Evolutionary conservation across 2,113 vertebrate species (phyloP), one percentile per base, ranked within the genome.

Genomic region (Pungitius pungitius): DNA sequence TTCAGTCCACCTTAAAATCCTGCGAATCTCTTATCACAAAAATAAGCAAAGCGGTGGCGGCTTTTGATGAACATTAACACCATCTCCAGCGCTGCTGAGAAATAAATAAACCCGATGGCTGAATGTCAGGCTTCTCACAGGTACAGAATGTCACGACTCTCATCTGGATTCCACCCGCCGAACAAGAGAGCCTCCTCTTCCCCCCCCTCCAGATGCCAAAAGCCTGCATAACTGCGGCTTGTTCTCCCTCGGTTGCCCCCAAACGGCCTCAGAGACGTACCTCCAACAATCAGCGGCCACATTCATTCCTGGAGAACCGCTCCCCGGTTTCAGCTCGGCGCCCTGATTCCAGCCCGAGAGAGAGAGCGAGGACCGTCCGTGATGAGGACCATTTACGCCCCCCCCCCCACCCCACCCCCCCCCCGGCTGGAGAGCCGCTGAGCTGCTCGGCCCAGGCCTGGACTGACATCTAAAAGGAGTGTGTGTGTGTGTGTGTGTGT

Each of bases 371-470:
- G 67, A 89, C 87, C 89, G 85, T 85, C 82, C 86, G 71, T 82
- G 88, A 92, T 87, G 85, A 90, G 79, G 73, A 73, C 43, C 37
- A 62, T 87, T 85, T 71, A 66, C 49, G 54, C 54, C 59, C 61
- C 27, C 62, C 27, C 37, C 77, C 64, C 5, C 30, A 30, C 30
- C 30, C 30, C 30, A 3, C 30, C 30, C 30, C 30, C 30, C 30
- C 30, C 30, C 30, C 30, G 2, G 61, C 79, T 69, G 20, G 22
- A 68, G 18, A 80, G 78, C 40, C 85, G 82, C 80, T 70, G 72
- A 81, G 71, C 30, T 78, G 57, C 51, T 75, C 82, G 81, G 76
- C 55, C 27, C 27, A 61, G 65, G 58, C 56, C 37, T 61, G 80
- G 72, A 71, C 84, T 52, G 73, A 73, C 59, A 78, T 83, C 65